Evolutionary conservation across 1,140 invertebrate species (phyloP).

Genomic region (Stegodyphus mimosarum): DNA sequence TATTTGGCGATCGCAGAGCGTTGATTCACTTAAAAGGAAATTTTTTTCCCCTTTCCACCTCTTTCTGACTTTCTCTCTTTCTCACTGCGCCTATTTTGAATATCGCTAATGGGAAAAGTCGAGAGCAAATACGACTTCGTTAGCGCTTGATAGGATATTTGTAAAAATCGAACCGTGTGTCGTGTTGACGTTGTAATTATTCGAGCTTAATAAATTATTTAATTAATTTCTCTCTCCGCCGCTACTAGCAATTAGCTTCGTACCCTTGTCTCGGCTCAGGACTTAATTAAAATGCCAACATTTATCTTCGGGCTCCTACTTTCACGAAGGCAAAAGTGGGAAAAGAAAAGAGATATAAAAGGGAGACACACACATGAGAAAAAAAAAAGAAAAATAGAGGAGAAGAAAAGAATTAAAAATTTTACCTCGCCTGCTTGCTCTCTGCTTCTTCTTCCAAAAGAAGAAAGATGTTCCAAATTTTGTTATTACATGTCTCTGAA

Average conservation of each 20-base stretch:
- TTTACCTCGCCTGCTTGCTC: neutral
- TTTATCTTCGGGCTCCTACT: conserved; percentile 42
- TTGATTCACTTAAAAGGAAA: conserved; percentile 49
- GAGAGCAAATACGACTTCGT: conserved; percentile 52
- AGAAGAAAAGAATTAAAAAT: neutral
- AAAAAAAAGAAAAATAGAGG: neutral
- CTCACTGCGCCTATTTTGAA: conserved; percentile 47
- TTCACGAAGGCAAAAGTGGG: neutral
- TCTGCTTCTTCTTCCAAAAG: conserved; percentile 11
- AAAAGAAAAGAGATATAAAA: neutral
- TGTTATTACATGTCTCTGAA: conserved; percentile 26
- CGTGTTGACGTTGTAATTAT: conserved; percentile 61
- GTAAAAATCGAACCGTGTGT: conserved; percentile 59
- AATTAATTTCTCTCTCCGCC: conserved; percentile 58
- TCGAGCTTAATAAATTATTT: conserved; percentile 61
- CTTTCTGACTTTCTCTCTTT: conserved; percentile 1
- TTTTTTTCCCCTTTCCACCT: conserved; percentile 22
- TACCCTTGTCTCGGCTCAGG: conserved; percentile 23
- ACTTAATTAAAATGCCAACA: conserved; percentile 59
- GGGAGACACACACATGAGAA: neutral
- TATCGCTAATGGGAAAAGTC: conserved; percentile 58
- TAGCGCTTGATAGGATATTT: conserved; percentile 59
- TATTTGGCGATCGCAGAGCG: conserved; percentile 56
- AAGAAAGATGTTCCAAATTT: conserved; percentile 30
- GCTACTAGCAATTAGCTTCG: conserved; percentile 55